These are phyloP conservation scores for Gryllus longicercus DNA, from an alignment of 2,888 invertebrate species.

Conservation along the genomic window DNA sequence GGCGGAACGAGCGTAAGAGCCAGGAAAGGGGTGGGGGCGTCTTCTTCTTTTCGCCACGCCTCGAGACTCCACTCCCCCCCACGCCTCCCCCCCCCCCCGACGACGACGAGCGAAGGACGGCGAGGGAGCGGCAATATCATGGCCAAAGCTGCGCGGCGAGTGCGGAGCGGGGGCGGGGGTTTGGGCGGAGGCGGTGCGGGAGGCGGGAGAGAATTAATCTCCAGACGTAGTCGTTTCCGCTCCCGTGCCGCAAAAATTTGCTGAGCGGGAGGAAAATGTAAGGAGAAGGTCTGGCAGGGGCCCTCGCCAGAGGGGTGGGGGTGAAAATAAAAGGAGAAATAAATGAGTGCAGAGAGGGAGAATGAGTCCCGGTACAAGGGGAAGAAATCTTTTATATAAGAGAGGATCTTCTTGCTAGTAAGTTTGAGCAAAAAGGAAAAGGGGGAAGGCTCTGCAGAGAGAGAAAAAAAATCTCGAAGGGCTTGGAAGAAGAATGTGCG, in stretches of 20 bases:
- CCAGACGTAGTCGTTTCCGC: conserved; percentile 27
- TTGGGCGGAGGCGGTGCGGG: background rate
- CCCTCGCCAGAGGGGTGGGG: background rate
- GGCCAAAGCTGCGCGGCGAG: background rate
- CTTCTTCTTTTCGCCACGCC: too few species aligned
- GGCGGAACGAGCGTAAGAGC: conserved; percentile 12
- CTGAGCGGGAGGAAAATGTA: conserved; percentile 28
- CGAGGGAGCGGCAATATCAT: background rate
- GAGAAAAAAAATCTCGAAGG: background rate
- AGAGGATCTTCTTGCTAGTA: conserved; percentile 27
- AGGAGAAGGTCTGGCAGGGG: conserved; percentile 24
- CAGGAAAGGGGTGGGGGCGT: background rate
- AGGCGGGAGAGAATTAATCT: conserved; percentile 19
- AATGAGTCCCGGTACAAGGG: conserved; percentile 25
- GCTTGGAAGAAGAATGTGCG: conserved; percentile 11
- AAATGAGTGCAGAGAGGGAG: conserved; percentile 30
- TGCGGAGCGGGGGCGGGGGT: background rate
- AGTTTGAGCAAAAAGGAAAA: conserved; percentile 20
- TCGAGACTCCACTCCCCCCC: too few species aligned
- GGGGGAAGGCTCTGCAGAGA: background rate
- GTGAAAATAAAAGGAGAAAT: conserved; percentile 28
- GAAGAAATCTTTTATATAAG: conserved; percentile 29
- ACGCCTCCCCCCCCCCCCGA: too few species aligned
- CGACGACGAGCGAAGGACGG: too few species aligned
- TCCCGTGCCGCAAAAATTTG: conserved; percentile 31